Base-by-base conservation (phyloP, 2,113 vertebrate genomes). In the Mionectes macconnelli region DNA sequence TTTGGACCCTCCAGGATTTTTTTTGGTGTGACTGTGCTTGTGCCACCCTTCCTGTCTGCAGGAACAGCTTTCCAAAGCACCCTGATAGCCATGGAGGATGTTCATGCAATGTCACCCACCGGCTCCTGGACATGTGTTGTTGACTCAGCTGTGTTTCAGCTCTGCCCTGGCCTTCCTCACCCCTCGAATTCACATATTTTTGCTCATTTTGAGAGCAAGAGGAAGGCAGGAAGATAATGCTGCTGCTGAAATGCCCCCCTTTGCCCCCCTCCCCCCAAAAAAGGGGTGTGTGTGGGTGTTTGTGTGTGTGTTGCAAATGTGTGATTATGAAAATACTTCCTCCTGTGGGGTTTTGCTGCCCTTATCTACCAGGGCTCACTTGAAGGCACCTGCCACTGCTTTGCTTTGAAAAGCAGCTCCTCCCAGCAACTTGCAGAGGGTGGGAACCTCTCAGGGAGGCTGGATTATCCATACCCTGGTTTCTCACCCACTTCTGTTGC, bases 151-250 rank as follows among this genome's bases (percentile, higher is more conserved):
- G 87, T 9, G 72, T 77, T 70, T 52, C 93, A 80, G 87, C 85
- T 64, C 70, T 94, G 87, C 84, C 70, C 55, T 68, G 55, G 84
- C 35, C 64, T 77, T 87, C 89, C 87, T 85, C 94, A 69, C 82
- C 92, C 86, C 56, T 67, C 74, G 63, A 84, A 77, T n/a, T 86
- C n/a, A 86, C 67, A 63, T n/a, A 22, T 44, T 89, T 91, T 21
- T 53, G 83, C 67, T 89, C 55, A 3, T 89, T 75, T 84, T 28
- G 50, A 91, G 87, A 81, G 40, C 22, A 74, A 95, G 93, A 94
- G 93, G 93, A 97, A 97, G 93, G 93, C 84, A 90, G 76, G 84
- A 72, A 95, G 88, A 96, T 94, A 96, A 88, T 11, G 59, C 82
- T 87, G 87, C 21, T 15, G 64, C 35, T 37, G n/a, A n/a, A n/a